These are phyloP conservation scores for Anas platyrhynchos DNA, from an alignment of 2,113 vertebrate species.

Conservation along the genomic window DNA sequence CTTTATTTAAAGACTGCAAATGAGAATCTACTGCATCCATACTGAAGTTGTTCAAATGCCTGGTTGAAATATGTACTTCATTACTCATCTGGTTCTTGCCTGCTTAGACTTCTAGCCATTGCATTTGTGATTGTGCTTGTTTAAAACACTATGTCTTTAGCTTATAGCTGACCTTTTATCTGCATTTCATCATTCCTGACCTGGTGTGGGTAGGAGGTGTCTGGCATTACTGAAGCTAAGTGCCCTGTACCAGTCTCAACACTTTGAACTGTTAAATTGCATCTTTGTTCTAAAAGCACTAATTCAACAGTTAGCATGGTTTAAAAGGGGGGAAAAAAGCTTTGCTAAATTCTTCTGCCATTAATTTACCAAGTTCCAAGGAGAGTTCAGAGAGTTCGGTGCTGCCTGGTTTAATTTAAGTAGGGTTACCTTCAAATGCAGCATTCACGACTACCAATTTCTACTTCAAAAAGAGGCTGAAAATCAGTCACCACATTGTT, in stretches of 20 bases:
- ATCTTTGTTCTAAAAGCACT: slow-evolving; percentile 26
- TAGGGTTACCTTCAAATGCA: slow-evolving; percentile 26
- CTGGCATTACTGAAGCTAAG: neutral
- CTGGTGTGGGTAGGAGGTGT: neutral
- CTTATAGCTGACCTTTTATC: neutral
- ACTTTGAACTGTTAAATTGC: neutral
- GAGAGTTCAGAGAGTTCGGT: slow-evolving; percentile 40
- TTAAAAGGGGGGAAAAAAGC: neutral
- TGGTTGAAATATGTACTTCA: neutral
- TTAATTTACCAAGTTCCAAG: slow-evolving; percentile 21
- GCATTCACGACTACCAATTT: neutral
- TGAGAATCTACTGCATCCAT: neutral
- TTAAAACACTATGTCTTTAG: neutral
- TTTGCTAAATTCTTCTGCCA: slow-evolving; percentile 9
- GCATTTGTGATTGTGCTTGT: neutral
- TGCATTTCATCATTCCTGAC: neutral
- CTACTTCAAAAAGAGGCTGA: slow-evolving; percentile 33
- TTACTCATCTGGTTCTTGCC: neutral
- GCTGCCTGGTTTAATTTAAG: slow-evolving; percentile 29
- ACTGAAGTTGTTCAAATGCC: neutral
- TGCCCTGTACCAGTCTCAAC: neutral
- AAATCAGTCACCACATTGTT: slow-evolving; percentile 21
- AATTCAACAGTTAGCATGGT: neutral
- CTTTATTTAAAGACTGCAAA: neutral
- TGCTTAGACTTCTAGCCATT: neutral